phyloP scores from a whole-genome alignment of 2,113 vertebrate genomes.

The Callipepla californica region DNA sequence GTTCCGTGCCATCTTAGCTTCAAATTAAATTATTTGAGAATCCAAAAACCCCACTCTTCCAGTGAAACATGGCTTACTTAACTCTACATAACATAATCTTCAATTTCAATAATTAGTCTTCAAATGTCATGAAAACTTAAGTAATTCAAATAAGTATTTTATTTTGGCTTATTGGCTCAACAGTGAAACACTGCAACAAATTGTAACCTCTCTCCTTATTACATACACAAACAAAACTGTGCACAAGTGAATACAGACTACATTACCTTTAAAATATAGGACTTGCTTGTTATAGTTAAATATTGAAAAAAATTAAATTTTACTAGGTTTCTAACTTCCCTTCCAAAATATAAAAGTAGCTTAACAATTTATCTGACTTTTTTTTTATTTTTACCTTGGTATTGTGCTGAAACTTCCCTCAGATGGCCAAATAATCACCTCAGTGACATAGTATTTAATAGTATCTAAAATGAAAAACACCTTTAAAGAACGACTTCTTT shows the following conservation, averaged over 20 bases:
- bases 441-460: slow-evolving; percentile 90
- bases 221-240: not conserved
- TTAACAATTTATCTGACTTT: not conserved
- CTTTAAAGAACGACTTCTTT: not conserved
- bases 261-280: not conserved
- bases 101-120: not conserved
- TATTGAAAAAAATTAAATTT: not conserved
- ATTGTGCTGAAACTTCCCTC: slow-evolving; percentile 69
- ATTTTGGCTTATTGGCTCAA: not conserved
- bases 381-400: slow-evolving; percentile 73
- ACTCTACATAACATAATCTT: not conserved
- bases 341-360: not conserved
- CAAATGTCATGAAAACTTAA: not conserved
- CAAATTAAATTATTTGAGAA: not conserved
- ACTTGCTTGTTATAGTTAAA: not conserved
- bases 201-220: not conserved
- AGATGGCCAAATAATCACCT: slow-evolving; percentile 83
- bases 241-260: not conserved
- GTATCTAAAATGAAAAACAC: slow-evolving; percentile 80
- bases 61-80: not conserved
- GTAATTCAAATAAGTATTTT: not conserved
- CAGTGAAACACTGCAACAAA: not conserved
- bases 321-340: not conserved
- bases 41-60: not conserved
- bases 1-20: not conserved